Evolutionary conservation across 2,797 vertebrate genomes (phyloP).

Genomic region (Phrynocephalus forsythii): DNA sequence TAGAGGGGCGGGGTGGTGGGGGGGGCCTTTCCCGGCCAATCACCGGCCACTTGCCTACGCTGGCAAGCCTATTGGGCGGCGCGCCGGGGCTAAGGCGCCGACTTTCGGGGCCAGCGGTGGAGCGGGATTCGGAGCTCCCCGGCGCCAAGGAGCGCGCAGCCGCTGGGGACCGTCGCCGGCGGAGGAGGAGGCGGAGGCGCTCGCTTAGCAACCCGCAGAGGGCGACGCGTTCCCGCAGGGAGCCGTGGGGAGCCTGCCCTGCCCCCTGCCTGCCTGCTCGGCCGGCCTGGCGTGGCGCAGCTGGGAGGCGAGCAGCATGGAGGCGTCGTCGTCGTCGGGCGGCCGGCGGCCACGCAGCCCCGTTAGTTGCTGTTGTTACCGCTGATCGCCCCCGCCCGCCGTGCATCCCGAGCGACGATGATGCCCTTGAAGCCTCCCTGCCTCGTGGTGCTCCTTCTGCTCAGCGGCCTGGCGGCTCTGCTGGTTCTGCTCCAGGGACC

Average conservation of each 20-base stretch:
- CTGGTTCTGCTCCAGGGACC: constrained; percentile 53
- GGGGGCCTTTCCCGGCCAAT: not conserved
- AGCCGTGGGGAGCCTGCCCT: too few species aligned
- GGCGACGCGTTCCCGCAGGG: not conserved
- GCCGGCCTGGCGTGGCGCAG: too few species aligned
- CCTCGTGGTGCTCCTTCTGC: constrained; percentile 1
- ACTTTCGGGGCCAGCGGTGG: too few species aligned
- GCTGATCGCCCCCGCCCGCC: too few species aligned
- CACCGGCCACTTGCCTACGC: constrained; percentile 45
- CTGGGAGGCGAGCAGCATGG: too few species aligned
- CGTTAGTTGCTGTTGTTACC: too few species aligned
- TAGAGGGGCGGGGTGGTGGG: not conserved
- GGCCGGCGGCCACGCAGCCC: too few species aligned
- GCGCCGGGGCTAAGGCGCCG: not conserved
- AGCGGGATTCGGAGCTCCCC: too few species aligned
- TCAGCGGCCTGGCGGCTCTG: constrained; percentile 48
- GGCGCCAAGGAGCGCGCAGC: not conserved
- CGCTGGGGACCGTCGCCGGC: not conserved
- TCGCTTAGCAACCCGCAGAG: not conserved
- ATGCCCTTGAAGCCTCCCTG: not conserved
- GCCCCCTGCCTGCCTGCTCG: not conserved
- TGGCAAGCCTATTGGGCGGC: constrained; percentile 37
- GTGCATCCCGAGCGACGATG: not conserved
- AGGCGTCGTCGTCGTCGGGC: too few species aligned
- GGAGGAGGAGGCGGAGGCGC: not conserved